These are phyloP conservation scores for Muscidifurax raptorellus DNA, from an alignment of 1,140 invertebrate species.

Conservation along the genomic window DNA sequence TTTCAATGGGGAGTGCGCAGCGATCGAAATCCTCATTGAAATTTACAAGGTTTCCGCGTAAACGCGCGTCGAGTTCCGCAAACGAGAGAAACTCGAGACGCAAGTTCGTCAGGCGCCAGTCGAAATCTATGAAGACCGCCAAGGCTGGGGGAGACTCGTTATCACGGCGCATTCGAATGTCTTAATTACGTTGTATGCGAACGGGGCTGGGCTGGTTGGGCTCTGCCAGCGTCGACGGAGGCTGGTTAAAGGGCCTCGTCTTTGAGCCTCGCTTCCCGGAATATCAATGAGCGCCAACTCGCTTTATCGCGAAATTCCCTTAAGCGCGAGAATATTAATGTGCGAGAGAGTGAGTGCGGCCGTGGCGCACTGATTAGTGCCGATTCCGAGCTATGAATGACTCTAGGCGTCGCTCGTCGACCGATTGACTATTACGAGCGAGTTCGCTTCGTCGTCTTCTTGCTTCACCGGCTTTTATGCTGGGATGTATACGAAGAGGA, in stretches of 20 bases:
- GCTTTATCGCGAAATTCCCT: slow-evolving; percentile 52
- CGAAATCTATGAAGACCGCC: not conserved
- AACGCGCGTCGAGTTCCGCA: not conserved
- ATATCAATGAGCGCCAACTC: slow-evolving; percentile 55
- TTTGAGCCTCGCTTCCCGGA: slow-evolving; percentile 41
- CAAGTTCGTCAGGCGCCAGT: not conserved
- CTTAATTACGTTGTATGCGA: slow-evolving; percentile 64
- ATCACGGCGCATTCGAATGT: slow-evolving; percentile 60
- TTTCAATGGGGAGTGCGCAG: not conserved
- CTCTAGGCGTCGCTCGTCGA: not conserved
- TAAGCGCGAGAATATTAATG: slow-evolving; percentile 55
- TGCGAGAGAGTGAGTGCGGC: not conserved
- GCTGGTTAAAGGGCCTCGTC: not conserved
- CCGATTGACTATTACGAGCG: slow-evolving; percentile 22
- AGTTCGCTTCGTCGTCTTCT: not conserved
- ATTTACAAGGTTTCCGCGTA: not conserved
- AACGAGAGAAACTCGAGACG: not conserved
- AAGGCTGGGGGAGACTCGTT: slow-evolving; percentile 48
- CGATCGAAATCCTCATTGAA: not conserved
- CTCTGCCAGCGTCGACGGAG: not conserved
- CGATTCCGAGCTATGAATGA: slow-evolving; percentile 21
- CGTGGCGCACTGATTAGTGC: slow-evolving; percentile 53
- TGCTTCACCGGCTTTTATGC: not conserved
- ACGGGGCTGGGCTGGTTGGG: not conserved
- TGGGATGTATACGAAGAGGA: not conserved